These are phyloP conservation scores for Orchestes rusci DNA, from an alignment of 2,888 invertebrate genomes.

Conservation along the genomic window DNA sequence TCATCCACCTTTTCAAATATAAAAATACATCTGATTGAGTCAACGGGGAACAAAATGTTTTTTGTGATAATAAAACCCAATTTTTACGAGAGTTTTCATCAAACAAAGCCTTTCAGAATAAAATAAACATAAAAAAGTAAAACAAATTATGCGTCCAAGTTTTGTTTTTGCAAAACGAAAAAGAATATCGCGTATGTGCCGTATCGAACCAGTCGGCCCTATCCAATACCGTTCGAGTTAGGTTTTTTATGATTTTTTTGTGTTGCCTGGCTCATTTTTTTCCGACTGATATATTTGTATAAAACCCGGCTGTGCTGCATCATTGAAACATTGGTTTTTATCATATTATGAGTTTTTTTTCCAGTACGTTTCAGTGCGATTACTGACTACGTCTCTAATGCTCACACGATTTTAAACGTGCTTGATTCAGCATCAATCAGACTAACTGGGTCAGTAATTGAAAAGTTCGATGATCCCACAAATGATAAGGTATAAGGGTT, in stretches of 20 bases:
- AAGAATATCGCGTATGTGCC: conserved; percentile 27
- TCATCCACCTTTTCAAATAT: no score
- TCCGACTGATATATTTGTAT: conserved; percentile 2
- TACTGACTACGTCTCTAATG: no score
- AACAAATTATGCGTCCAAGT: conserved; percentile 40
- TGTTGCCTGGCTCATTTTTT: conserved; percentile 5
- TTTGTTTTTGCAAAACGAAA: conserved; percentile 38
- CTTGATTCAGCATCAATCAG: no score
- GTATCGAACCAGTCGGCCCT: conserved; percentile 15
- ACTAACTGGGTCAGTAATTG: no score
- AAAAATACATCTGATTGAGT: conserved; percentile 35
- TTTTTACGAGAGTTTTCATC: conserved; percentile 43
- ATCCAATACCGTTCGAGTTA: conserved; percentile 17
- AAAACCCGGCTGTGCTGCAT: neutral
- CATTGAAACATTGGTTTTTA: neutral
- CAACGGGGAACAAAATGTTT: conserved; percentile 42
- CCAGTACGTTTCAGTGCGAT: no score
- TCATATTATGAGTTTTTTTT: no score
- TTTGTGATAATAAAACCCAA: conserved; percentile 45
- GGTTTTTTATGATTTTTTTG: conserved; percentile 4
- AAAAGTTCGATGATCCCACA: no score
- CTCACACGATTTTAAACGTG: no score
- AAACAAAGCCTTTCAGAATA: conserved; percentile 39
- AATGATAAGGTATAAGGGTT: no score
- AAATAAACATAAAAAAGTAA: conserved; percentile 40